phyloP scores from a whole-genome alignment of 30 jellyfish, hydroid and myxozoan genomes.

The Pelagia noctiluca region DNA sequence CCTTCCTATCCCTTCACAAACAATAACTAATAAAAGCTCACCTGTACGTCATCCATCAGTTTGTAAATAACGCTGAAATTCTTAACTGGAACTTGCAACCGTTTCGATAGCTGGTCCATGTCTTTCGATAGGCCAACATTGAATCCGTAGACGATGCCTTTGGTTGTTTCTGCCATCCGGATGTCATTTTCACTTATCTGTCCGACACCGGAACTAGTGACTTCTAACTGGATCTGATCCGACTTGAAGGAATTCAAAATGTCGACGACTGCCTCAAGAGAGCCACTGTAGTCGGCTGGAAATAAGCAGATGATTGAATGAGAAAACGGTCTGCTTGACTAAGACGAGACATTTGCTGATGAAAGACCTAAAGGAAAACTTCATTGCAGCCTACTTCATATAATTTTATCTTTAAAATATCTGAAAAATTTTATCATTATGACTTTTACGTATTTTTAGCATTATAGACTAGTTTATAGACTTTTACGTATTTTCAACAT shows the following conservation, averaged over 20 bases:
- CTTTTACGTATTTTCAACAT: no score
- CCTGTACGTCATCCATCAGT: constrained; percentile 87
- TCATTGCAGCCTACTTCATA: no score
- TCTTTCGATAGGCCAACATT: constrained; percentile 69
- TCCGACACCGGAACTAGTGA: constrained; percentile 88
- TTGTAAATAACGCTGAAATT: constrained; percentile 71
- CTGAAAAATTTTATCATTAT: no score
- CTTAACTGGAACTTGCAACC: constrained; percentile 62
- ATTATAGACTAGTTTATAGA: no score
- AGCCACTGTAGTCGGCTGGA: constrained; percentile 94
- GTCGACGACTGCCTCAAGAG: constrained; percentile 87
- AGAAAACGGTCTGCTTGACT: no score
- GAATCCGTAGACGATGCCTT: constrained; percentile 83
- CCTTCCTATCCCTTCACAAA: no score
- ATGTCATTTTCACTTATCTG: constrained; percentile 78
- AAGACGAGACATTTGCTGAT: no score
- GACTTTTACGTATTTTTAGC: no score
- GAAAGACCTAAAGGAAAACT: no score
- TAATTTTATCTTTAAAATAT: no score
- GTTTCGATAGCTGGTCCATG: constrained; percentile 62
- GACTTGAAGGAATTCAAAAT: constrained; percentile 79
- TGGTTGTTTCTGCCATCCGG: constrained; percentile 69
- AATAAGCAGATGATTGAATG: constrained; percentile 1
- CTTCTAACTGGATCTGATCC: constrained; percentile 65
- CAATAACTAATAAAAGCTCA: background rate